These are phyloP conservation scores for Metallyticus violacea DNA, from an alignment of 2,888 invertebrate species.

Conservation along the genomic window DNA sequence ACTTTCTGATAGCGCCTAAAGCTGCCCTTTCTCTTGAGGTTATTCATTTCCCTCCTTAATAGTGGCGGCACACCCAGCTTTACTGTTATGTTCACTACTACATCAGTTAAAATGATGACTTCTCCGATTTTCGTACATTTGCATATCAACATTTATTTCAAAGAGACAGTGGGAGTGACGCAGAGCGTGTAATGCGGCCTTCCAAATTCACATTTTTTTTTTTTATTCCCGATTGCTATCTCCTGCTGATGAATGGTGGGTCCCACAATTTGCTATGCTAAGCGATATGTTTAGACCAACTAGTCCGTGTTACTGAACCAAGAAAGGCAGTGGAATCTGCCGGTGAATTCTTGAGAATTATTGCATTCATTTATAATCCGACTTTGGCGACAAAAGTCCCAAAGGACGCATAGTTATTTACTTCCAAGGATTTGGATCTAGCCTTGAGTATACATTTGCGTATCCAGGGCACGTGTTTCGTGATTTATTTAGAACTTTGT, in stretches of 20 bases:
- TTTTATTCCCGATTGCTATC: background rate
- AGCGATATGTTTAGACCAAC: background rate
- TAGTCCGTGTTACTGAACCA: background rate
- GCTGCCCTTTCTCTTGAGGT: background rate
- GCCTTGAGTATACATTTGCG: too few species aligned
- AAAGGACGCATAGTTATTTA: background rate
- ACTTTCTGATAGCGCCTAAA: background rate
- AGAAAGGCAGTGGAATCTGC: background rate
- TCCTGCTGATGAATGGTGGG: background rate
- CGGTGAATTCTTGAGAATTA: background rate
- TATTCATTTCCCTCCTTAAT: too few species aligned
- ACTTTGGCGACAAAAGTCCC: background rate
- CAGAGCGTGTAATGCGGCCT: background rate
- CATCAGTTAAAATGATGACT: background rate
- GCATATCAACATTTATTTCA: background rate
- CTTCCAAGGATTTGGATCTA: too few species aligned
- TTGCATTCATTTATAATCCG: background rate
- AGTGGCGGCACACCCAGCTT: background rate
- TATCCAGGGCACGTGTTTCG: too few species aligned
- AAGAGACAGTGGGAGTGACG: background rate
- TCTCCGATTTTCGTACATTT: background rate
- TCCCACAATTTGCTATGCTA: background rate
- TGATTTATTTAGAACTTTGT: too few species aligned
- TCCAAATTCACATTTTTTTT: background rate
- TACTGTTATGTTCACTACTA: background rate